A percentile compares a stretch with the other conserved stretches of the same genome.
Conservation (phyloP, 2,113 vertebrate species). For the Trachemys scripta region DNA sequence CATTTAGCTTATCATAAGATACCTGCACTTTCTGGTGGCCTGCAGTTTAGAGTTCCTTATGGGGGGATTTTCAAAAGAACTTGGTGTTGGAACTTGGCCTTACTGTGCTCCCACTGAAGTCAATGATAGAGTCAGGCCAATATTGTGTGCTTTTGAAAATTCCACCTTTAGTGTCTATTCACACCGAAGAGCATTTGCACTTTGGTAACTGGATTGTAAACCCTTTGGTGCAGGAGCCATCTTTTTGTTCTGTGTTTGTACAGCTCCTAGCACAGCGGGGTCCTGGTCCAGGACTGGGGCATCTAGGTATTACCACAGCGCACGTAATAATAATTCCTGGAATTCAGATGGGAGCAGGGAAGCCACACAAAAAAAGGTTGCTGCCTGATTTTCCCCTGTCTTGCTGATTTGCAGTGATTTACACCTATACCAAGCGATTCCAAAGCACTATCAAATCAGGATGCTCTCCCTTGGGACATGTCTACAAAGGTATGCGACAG, state of each 20-base stretch:
- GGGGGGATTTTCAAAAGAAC: background rate
- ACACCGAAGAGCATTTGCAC: background rate
- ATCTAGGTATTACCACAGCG: background rate
- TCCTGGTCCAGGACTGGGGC: background rate
- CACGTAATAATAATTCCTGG: background rate
- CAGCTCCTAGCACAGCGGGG: background rate
- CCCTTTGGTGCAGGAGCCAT: background rate
- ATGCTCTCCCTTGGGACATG: background rate
- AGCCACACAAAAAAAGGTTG: background rate
- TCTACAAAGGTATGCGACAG: background rate
- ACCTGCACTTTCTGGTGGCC: background rate
- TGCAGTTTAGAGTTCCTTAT: background rate
- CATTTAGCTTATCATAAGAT: background rate
- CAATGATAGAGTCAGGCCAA: background rate
- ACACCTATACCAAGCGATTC: background rate
- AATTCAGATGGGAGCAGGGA: background rate
- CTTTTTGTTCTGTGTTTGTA: background rate
- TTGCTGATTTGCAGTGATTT: background rate
- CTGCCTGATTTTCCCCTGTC: background rate
- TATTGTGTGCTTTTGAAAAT: background rate
- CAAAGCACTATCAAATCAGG: background rate
- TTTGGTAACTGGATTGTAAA: background rate
- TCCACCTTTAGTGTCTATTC: rapidly evolving
- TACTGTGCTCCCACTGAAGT: background rate
- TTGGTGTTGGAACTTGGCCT: background rate